Conservation (phyloP, 2,888 invertebrate genomes). For the Dynastes grantii region DNA sequence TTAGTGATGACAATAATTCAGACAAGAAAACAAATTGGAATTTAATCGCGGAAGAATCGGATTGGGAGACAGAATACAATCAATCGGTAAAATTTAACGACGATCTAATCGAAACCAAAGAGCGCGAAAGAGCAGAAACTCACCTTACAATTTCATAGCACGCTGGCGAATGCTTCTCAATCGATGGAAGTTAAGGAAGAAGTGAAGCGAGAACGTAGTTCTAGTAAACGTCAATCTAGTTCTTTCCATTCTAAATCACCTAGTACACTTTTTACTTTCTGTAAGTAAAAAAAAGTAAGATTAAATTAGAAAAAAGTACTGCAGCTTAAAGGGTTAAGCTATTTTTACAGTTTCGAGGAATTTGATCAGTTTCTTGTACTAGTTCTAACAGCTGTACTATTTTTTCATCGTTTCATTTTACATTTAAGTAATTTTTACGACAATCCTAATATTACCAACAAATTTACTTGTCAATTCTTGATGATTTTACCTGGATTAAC, state of each 20-base stretch:
- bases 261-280: neutral
- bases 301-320: too few relatives aligned
- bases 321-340: too few relatives aligned
- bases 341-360: too few relatives aligned
- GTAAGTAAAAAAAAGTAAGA: too few relatives aligned
- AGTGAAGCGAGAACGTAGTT: conserved; percentile 5
- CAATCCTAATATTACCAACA: too few relatives aligned
- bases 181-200: conserved; percentile 17
- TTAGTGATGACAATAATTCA: conserved; percentile 37
- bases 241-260: conserved; percentile 27
- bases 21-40: conserved; percentile 49
- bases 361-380: too few relatives aligned
- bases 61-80: conserved; percentile 49
- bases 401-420: too few relatives aligned
- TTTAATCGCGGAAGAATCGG: conserved; percentile 45
- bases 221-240: conserved; percentile 11
- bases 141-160: conserved; percentile 36
- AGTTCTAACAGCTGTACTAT: too few relatives aligned
- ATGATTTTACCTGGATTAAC: too few relatives aligned
- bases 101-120: conserved; percentile 7
- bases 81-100: conserved; percentile 38
- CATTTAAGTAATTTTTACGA: too few relatives aligned
- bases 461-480: too few relatives aligned
- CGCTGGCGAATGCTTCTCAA: conserved; percentile 22
- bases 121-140: conserved; percentile 24